A percentile compares a stretch with the other conserved stretches of the same genome.
Conservation (phyloP, 1,140 invertebrate genomes). For the Delia radicum region DNA sequence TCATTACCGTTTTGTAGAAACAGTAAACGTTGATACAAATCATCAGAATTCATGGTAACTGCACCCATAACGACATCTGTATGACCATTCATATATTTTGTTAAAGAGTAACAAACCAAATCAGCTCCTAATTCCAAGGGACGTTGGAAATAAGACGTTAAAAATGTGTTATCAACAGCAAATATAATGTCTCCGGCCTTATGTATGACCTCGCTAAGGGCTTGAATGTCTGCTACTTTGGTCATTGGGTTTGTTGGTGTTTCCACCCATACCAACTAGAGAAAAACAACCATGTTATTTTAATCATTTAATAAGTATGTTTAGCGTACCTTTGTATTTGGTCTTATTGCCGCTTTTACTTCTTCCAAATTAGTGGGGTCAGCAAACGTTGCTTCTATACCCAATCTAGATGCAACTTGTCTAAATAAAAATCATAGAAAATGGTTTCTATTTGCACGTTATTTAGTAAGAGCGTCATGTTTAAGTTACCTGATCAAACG, state of each 20-base stretch:
- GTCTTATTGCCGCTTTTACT: conserved; percentile 70
- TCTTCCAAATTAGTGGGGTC: conserved; percentile 73
- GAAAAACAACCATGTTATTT: conserved; percentile 24
- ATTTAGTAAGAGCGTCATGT: no score
- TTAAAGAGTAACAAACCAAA: conserved; percentile 88
- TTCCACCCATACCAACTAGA: conserved; percentile 90
- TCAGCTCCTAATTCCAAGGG: conserved; percentile 91
- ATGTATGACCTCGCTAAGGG: conserved; percentile 68
- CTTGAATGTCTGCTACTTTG: conserved; percentile 87
- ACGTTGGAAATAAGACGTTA: conserved; percentile 92
- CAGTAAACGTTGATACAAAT: conserved; percentile 70
- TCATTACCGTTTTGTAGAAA: conserved; percentile 87
- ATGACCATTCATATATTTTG: conserved; percentile 99
- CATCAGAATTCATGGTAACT: conserved; percentile 72
- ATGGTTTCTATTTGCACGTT: not conserved
- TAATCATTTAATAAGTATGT: not conserved
- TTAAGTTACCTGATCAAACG: conserved; percentile 56
- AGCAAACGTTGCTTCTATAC: conserved; percentile 77
- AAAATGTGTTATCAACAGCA: conserved; percentile 96
- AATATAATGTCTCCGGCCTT: conserved; percentile 68
- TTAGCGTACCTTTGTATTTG: conserved; percentile 80
- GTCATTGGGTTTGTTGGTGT: conserved; percentile 96
- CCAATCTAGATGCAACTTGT: conserved; percentile 66
- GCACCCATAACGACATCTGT: conserved; percentile 97
- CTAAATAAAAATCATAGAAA: conserved; percentile 45